Base-by-base conservation (phyloP, 2,888 invertebrate species). In the Gortyna flavago region DNA sequence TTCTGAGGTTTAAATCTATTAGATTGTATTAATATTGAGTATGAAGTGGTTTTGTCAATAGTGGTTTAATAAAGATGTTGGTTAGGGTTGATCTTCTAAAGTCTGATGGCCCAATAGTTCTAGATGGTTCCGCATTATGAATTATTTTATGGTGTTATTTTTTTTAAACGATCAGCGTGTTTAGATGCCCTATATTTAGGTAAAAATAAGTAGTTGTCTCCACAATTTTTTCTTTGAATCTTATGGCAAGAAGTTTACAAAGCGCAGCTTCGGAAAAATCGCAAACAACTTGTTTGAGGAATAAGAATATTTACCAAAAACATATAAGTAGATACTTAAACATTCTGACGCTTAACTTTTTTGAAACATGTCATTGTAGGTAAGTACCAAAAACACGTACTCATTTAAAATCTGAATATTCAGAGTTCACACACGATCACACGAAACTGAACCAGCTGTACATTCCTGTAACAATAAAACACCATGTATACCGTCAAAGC, bases 31-130 rank as follows among this genome's bases (percentile, higher is more conserved):
- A 91, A 89, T 90, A 90, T 90, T 89, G 80, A 81, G 83, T 85
- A 86, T 90, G 88, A 87, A 91, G 91, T 90, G 88, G 88, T 87
- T 88, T 86, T 85, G 88, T 90, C 92, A 93, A 93, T 92, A 90
- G 79, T 85, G 79, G 80, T 88, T 79, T 80, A 76, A 83, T 84
- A 83, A 64, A 77, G 72, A 59, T 64, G 65, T 83, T 76, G 77
- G 66, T 81, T 75, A 77, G 81, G 72, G 70, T 80, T 72, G 75
- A 66, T 75, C n/a, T 65, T 72, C 7, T 64, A 44, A 0, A 54
- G 18, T 44, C 29, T 25, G 70, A 44, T 32, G 41, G 8, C n/a
- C 29, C 32, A 18, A 61, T 62, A 16, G 0, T 32, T 59, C 11
- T 2, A 25, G 7, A 51, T 66, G 44, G 57, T 64, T 68, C 9